These are phyloP conservation scores for Tonatia bakeri DNA, from an alignment of 2,113 vertebrate genomes.

Conservation along the genomic window DNA sequence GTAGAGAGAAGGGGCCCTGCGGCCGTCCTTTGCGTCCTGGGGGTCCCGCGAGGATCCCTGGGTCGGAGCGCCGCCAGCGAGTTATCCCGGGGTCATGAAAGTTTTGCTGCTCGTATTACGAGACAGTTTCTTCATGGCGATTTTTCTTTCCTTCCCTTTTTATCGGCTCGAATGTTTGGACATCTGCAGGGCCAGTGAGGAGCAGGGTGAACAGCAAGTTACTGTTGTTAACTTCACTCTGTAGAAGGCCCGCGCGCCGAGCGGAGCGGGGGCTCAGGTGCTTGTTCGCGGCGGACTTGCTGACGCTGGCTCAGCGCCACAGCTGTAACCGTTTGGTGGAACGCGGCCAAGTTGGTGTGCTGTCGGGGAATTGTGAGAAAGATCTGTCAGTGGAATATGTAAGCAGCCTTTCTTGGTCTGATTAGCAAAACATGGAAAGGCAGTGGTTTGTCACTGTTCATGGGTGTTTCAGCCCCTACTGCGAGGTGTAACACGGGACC, in stretches of 20 bases:
- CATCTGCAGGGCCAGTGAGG: not conserved
- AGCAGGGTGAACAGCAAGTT: not conserved
- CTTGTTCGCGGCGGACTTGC: not conserved
- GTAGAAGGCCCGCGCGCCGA: fast-evolving
- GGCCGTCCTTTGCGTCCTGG: too few species aligned
- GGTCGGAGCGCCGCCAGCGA: too few species aligned
- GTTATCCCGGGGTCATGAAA: too few species aligned
- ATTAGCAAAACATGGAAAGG: not conserved
- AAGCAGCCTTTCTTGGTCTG: not conserved
- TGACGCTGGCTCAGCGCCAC: not conserved
- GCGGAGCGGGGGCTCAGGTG: fast-evolving
- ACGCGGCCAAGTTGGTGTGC: too few species aligned
- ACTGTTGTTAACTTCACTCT: not conserved
- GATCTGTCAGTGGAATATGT: too few species aligned
- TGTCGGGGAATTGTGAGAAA: not conserved
- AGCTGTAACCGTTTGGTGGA: not conserved
- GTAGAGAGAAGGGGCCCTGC: too few species aligned
- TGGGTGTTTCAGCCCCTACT: too few species aligned
- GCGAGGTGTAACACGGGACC: not conserved
- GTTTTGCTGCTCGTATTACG: too few species aligned
- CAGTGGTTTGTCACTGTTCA: too few species aligned
- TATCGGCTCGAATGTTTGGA: not conserved
- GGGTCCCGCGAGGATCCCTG: too few species aligned
- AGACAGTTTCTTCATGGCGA: not conserved
- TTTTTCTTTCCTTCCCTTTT: not conserved